Evolutionary conservation across 2,797 vertebrate genomes (phyloP).

Genomic region (Danio albolineatus): DNA sequence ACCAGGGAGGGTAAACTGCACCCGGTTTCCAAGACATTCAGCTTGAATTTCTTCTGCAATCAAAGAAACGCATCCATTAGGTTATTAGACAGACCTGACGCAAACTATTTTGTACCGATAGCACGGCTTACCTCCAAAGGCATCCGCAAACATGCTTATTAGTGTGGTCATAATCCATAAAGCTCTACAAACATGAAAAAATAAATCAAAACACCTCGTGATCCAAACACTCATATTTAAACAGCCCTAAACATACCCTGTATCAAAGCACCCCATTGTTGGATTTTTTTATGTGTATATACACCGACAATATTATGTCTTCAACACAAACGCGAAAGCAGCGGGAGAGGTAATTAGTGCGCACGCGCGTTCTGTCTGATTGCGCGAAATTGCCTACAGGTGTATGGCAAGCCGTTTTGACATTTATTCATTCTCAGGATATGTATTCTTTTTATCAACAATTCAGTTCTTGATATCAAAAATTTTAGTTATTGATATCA

Average conservation of each 20-base stretch:
- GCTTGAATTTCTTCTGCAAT: constrained; percentile 21
- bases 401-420: too few species aligned
- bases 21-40: constrained; percentile 33
- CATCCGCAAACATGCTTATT: background rate
- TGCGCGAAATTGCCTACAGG: constrained; percentile 13
- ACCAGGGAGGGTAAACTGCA: constrained; percentile 16
- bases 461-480: too few species aligned
- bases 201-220: background rate
- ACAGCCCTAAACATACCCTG: background rate
- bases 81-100: background rate
- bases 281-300: too few species aligned
- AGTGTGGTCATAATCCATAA: background rate
- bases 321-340: background rate
- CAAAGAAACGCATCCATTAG: background rate
- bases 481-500: too few species aligned
- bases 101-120: background rate
- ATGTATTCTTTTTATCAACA: too few species aligned
- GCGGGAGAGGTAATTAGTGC: background rate
- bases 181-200: background rate
- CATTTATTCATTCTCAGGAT: too few species aligned
- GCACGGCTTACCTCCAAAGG: background rate
- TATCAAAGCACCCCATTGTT: constrained; percentile 8
- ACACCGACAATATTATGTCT: background rate
- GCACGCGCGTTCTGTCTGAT: background rate
- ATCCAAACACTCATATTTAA: background rate